Conservation (phyloP, 1,140 invertebrate genomes). For the Pogonognathellus flavescens region DNA sequence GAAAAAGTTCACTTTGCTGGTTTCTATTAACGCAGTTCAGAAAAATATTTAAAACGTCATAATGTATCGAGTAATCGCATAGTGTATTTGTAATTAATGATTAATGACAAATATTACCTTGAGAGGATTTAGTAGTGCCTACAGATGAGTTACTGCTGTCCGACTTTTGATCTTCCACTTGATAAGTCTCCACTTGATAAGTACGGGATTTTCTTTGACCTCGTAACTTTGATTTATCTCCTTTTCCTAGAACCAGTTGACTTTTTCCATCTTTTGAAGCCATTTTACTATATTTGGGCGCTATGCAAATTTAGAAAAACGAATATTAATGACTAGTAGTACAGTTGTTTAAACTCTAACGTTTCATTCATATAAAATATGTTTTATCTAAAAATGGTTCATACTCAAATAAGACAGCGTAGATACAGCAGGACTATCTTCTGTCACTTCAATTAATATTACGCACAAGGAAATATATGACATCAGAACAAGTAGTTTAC, state of each 20-base stretch:
- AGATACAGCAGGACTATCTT: constrained; percentile 62
- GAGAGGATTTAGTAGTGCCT: background rate
- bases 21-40: too few relatives aligned
- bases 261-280: constrained; percentile 20
- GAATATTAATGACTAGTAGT: background rate
- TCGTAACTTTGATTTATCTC: constrained; percentile 48
- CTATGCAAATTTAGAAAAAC: constrained; percentile 27
- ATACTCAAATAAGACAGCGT: constrained; percentile 65
- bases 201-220: constrained; percentile 43
- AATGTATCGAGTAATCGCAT: too few relatives aligned
- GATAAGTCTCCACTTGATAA: constrained; percentile 59
- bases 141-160: background rate
- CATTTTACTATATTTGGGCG: constrained; percentile 43
- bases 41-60: too few relatives aligned
- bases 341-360: too few relatives aligned
- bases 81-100: too few relatives aligned
- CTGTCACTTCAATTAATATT: constrained; percentile 67
- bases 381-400: background rate
- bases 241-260: constrained; percentile 29
- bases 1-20: constrained; percentile 78
- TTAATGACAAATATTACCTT: too few relatives aligned
- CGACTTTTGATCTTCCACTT: background rate
- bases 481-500: background rate
- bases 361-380: background rate
- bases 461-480: constrained; percentile 66